A percentile compares a stretch with the other conserved stretches of the same genome.
Evolutionary conservation across 2,797 vertebrate species (phyloP).

Genomic region (Chelidonichthys spinosus): DNA sequence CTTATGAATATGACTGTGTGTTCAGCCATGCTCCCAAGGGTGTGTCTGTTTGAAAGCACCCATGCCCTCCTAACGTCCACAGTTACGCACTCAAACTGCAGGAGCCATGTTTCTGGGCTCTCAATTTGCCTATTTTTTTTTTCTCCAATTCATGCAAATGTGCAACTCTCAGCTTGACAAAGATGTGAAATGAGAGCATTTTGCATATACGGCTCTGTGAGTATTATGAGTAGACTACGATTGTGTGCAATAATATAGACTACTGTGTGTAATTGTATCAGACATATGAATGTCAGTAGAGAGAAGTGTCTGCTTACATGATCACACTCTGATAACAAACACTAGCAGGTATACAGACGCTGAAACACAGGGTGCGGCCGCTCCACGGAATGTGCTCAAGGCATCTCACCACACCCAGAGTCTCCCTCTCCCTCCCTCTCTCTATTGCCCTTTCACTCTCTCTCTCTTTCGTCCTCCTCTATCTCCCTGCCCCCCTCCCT

Average conservation of each 20-base stretch:
- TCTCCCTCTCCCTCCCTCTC: background rate
- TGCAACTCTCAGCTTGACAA: slow-evolving; percentile 23
- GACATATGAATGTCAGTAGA: background rate
- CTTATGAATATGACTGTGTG: slow-evolving; percentile 38
- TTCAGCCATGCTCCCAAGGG: slow-evolving; percentile 57
- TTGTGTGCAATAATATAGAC: background rate
- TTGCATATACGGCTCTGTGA: slow-evolving; percentile 43
- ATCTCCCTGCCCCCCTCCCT: slow-evolving; percentile 18
- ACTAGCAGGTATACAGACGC: slow-evolving; percentile 63
- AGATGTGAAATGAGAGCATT: slow-evolving; percentile 12
- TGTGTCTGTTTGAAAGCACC: slow-evolving; percentile 54
- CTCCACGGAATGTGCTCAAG: slow-evolving; percentile 74
- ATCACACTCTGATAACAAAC: slow-evolving; percentile 50
- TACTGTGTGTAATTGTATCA: background rate
- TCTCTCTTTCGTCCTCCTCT: background rate
- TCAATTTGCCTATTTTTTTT: background rate
- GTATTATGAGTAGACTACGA: background rate
- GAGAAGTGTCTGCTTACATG: slow-evolving; percentile 40
- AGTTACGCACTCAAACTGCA: slow-evolving; percentile 10
- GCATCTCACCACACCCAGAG: slow-evolving; percentile 76
- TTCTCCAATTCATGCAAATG: slow-evolving; percentile 34
- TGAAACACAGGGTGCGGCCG: slow-evolving; percentile 65
- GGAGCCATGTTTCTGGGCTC: slow-evolving; percentile 15
- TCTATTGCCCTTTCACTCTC: background rate
- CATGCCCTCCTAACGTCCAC: slow-evolving; percentile 1